phyloP scores from a whole-genome alignment of 1,140 invertebrate genomes.

The Lutraria rhynchaena region DNA sequence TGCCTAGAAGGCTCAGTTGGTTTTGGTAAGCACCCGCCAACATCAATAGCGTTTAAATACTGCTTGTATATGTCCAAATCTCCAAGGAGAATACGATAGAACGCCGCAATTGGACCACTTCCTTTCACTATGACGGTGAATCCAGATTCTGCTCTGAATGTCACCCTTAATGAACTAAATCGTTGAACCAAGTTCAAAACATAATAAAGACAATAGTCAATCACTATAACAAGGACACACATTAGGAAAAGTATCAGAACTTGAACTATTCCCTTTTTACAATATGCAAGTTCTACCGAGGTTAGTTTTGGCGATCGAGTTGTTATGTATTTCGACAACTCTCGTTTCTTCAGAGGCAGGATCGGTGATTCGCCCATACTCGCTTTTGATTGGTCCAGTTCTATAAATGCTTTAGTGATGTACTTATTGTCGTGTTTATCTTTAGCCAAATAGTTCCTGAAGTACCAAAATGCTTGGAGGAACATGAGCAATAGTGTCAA shows the following conservation, averaged over 20 bases:
- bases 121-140: conserved; percentile 55
- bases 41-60: conserved; percentile 11
- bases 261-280: conserved; percentile 44
- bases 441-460: conserved; percentile 48
- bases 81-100: conserved; percentile 50
- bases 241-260: conserved; percentile 58
- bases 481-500: conserved; percentile 37
- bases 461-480: conserved; percentile 44
- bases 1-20: conserved; percentile 1
- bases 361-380: conserved; percentile 2
- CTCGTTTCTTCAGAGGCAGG: conserved; percentile 57
- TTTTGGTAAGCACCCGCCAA: conserved; percentile 44
- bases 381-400: conserved; percentile 25
- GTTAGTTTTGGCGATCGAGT: conserved; percentile 31
- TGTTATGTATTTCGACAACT: conserved; percentile 39
- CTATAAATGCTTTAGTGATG: conserved; percentile 51
- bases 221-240: conserved; percentile 45
- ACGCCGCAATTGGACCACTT: conserved; percentile 48
- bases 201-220: conserved; percentile 65
- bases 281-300: not conserved
- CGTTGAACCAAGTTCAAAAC: conserved; percentile 55
- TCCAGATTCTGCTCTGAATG: conserved; percentile 24
- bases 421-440: conserved; percentile 57
- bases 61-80: conserved; percentile 13
- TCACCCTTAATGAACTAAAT: conserved; percentile 58